Percentiles rank a stretch among this genome's conserved stretches.
Evolutionary conservation across 2,113 vertebrate genomes (phyloP).

Genomic region (Silurus meridionalis): DNA sequence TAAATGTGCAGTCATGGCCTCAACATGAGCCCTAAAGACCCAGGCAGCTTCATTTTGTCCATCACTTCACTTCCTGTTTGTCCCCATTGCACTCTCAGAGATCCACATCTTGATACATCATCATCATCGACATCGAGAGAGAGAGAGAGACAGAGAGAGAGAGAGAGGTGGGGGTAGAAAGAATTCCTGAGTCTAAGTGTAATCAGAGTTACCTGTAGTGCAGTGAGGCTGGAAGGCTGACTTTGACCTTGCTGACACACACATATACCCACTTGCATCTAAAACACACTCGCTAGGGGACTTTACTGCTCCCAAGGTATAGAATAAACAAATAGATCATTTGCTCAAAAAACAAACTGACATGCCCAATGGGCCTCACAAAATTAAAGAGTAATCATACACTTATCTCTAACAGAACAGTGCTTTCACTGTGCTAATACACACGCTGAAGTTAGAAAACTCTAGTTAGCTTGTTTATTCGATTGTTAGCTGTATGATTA

Average conservation of each 20-base stretch:
- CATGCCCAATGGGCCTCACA: not conserved
- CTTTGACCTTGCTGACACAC: constrained; percentile 48
- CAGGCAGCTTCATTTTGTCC: constrained; percentile 21
- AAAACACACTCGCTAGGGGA: constrained; percentile 5
- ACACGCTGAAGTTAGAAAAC: not conserved
- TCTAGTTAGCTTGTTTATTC: not conserved
- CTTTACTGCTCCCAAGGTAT: not conserved
- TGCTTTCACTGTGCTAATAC: not conserved
- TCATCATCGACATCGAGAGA: not conserved
- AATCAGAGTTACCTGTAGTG: constrained; percentile 44
- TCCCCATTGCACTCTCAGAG: not conserved
- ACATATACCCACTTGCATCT: constrained; percentile 59
- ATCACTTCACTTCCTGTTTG: constrained; percentile 33
- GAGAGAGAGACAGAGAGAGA: too few species aligned
- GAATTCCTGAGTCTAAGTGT: constrained; percentile 36
- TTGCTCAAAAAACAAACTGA: not conserved
- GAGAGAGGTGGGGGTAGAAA: too few species aligned
- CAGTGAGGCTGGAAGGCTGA: constrained; percentile 46
- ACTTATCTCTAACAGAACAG: not conserved
- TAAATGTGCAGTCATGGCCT: not conserved
- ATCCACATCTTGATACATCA: constrained; percentile 46
- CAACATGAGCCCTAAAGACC: not conserved
- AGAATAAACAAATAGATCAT: constrained; percentile 1
- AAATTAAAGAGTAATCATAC: constrained; percentile 15
- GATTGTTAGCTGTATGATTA: not conserved